phyloP scores from a whole-genome alignment of 2,888 invertebrate genomes.

The Eilema griseolum region DNA sequence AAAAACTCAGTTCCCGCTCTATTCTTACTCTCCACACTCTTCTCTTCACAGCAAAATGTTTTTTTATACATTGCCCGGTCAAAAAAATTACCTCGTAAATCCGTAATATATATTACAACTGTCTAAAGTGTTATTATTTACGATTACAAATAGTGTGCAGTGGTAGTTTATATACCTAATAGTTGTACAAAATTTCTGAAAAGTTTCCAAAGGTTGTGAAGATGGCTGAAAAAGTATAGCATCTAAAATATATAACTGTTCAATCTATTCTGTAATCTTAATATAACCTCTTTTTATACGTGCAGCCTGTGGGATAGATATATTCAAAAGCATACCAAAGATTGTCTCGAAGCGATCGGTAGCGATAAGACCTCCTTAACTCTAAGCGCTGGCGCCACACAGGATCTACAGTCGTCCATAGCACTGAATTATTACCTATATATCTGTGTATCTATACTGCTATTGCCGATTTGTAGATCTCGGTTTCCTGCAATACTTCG shows the following conservation, averaged over 20 bases:
- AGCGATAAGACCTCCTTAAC: too few species aligned
- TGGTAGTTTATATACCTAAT: conserved; percentile 26
- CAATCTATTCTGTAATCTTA: not conserved
- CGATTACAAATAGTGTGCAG: conserved; percentile 80
- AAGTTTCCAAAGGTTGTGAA: too few species aligned
- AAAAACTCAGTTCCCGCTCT: not conserved
- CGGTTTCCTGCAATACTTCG: not conserved
- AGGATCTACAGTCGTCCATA: too few species aligned
- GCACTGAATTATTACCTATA: too few species aligned
- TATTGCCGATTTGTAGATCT: not conserved
- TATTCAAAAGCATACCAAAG: too few species aligned
- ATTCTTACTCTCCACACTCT: not conserved
- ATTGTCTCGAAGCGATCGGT: too few species aligned
- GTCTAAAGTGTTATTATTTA: conserved; percentile 67
- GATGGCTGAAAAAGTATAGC: too few species aligned
- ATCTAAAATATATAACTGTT: not conserved
- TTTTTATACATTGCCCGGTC: conserved; percentile 40
- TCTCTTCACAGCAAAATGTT: not conserved
- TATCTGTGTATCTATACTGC: not conserved
- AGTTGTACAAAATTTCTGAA: too few species aligned
- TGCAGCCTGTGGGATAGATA: too few species aligned
- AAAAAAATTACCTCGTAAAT: conserved; percentile 46
- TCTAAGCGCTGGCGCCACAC: too few species aligned
- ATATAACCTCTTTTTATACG: too few species aligned
- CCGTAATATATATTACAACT: conserved; percentile 65